Evolutionary conservation across 2,797 vertebrate genomes (phyloP).

Genomic region (Rhadinocentrus ornatus): DNA sequence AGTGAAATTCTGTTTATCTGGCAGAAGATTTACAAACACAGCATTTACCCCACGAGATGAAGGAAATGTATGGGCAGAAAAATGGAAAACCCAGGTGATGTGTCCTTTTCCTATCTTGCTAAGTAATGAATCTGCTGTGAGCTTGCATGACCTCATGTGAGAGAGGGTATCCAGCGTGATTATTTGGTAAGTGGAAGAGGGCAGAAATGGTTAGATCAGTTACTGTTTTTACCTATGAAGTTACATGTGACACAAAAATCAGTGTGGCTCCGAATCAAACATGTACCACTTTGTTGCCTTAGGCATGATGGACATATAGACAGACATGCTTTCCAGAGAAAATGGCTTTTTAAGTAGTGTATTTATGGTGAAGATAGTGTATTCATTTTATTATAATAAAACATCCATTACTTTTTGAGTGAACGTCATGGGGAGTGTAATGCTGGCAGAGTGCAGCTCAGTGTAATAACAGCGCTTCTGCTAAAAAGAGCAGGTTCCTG

Average conservation of each 20-base stretch:
- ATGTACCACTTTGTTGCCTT: conserved; percentile 73
- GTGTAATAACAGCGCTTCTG: conserved; percentile 74
- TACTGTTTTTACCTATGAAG: conserved; percentile 42
- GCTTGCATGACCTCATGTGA: conserved; percentile 51
- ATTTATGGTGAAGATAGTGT: conserved; percentile 83
- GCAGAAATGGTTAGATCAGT: conserved; percentile 37
- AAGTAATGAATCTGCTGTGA: conserved; percentile 58
- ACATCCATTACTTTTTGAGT: conserved; percentile 77
- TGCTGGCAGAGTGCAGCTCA: conserved; percentile 71
- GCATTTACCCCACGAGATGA: conserved; percentile 47
- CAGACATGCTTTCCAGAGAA: conserved; percentile 75
- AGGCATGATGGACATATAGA: conserved; percentile 79
- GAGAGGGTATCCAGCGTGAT: conserved; percentile 43
- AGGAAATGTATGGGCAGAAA: conserved; percentile 38
- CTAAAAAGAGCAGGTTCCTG: conserved; percentile 70
- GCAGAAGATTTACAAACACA: conserved; percentile 50
- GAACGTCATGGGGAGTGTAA: conserved; percentile 68
- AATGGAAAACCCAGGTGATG: conserved; percentile 47
- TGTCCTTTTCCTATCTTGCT: conserved; percentile 42
- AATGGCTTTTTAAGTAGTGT: conserved; percentile 85
- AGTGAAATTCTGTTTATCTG: conserved; percentile 57
- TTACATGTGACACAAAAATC: conserved; percentile 65
- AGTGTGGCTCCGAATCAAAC: conserved; percentile 80
- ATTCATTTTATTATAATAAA: conserved; percentile 88
- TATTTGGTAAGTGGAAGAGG: conserved; percentile 42